Base-by-base conservation (phyloP, 2,797 vertebrate genomes). In the Smutsia temminckii region DNA sequence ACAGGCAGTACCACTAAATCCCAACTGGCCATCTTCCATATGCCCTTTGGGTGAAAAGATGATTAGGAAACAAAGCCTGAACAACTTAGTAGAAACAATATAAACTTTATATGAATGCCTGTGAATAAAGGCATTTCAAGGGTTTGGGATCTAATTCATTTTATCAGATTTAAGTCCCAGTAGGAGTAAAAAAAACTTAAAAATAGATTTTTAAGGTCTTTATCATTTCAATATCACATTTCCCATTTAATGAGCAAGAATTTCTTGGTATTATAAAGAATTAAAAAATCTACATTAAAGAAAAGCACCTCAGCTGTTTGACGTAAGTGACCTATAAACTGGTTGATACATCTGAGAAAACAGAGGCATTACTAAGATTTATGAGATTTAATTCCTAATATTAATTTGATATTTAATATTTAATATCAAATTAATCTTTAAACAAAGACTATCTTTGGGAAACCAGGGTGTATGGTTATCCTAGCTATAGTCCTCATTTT, bases 71-170 rank as follows among this genome's bases (percentile, higher is more conserved):
- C 29, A 66, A 91, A 91, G 23, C 51, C 77, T 71, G 21, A 94
- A 80, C 25, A 51, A 87, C 23, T 63, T n/a, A 40, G 40, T 53
- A 94, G 55, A 94, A 96, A 92, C 12, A 71, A 59, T 42, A 69
- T 32, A 18, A 75, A 59, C 8, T 72, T 85, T 78, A 78, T 32
- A 61, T 55, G 72, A 97, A 53, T 59, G 12, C 5, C 46, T 90
- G 5, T 72, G 63, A 94, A 85, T 10, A 77, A 88, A 78, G 10
- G 23, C 20, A 37, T 86, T 74, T 78, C 1, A 25, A 66, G 80
- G 32, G 53, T 80, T 89, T 79, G 55, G 25, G 85, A 77, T 88
- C 74, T 89, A 88, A 61, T 66, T 89, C 23, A 89, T 85, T 74
- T 93, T 59, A 86, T 9, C 51, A 80, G 46, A 75, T 21, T 87